Evolutionary conservation across 2,888 invertebrate species (phyloP).

Genomic region (Lithophane semibrunnea): DNA sequence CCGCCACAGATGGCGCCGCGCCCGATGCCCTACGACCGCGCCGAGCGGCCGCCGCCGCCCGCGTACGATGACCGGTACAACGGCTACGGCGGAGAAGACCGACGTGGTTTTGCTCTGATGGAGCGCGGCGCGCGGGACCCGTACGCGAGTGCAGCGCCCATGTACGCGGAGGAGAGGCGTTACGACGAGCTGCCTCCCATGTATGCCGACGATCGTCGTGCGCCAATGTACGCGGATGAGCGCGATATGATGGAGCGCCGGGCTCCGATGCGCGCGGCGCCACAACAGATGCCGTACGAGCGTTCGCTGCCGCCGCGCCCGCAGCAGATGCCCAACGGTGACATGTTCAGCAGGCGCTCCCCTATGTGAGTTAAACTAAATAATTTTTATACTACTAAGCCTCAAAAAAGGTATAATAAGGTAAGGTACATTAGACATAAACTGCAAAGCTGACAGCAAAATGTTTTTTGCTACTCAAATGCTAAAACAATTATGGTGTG

Average conservation of each 20-base stretch:
- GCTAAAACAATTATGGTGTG: background rate
- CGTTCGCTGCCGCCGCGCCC: constrained; percentile 79
- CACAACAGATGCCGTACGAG: constrained; percentile 81
- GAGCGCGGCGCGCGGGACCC: constrained; percentile 82
- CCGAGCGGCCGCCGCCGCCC: constrained; percentile 73
- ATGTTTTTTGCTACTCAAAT: background rate
- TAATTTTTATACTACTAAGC: background rate
- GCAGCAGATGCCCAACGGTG: constrained; percentile 83
- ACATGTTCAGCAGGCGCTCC: constrained; percentile 88
- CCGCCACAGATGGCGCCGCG: constrained; percentile 72
- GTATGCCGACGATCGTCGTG: constrained; percentile 77
- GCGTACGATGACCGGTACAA: constrained; percentile 86
- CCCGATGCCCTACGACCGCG: constrained; percentile 79
- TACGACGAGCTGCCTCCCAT: constrained; percentile 70
- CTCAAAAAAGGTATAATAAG: background rate
- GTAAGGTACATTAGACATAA: too few species aligned
- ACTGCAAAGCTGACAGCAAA: background rate
- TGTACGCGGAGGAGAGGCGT: constrained; percentile 68
- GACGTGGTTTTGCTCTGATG: constrained; percentile 86
- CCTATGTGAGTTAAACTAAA: constrained; percentile 79
- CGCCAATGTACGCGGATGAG: constrained; percentile 83
- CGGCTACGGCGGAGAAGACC: constrained; percentile 85
- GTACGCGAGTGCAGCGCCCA: constrained; percentile 81
- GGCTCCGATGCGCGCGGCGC: constrained; percentile 72
- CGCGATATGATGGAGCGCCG: constrained; percentile 84